Percentiles rank a stretch among this genome's conserved stretches.
Evolutionary conservation across 2,113 vertebrate species (phyloP).

Genomic region (Eidolon helvum): DNA sequence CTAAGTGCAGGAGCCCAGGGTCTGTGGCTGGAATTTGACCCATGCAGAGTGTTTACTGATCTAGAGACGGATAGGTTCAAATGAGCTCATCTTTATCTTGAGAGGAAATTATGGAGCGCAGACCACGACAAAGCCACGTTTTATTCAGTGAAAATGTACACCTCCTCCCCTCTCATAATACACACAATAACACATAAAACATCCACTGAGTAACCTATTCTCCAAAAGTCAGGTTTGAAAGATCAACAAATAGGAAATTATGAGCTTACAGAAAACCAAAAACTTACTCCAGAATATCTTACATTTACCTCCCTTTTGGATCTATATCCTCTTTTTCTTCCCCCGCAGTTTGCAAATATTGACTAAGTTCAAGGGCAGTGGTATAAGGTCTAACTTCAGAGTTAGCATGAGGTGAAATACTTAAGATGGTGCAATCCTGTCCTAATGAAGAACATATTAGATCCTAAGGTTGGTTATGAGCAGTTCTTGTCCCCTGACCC

Average conservation of each 20-base stretch:
- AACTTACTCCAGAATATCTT: conserved; percentile 15
- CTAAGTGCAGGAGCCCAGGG: conserved; percentile 45
- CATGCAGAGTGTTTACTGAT: conserved; percentile 70
- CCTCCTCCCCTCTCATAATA: neutral
- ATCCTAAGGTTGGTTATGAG: conserved; percentile 56
- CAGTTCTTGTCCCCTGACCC: conserved; percentile 62
- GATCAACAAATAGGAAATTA: neutral
- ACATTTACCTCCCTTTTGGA: neutral
- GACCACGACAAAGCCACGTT: conserved; percentile 57
- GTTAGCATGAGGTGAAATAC: conserved; percentile 69
- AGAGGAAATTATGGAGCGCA: conserved; percentile 46
- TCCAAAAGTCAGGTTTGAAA: neutral
- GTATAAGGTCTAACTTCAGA: conserved; percentile 66
- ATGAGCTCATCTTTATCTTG: conserved; percentile 75
- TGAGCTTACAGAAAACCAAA: neutral
- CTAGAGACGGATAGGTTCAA: conserved; percentile 11
- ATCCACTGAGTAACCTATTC: neutral
- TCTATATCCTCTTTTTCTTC: neutral
- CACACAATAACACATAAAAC: neutral
- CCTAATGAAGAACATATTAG: conserved; percentile 49
- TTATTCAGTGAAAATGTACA: neutral
- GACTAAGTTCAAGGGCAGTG: conserved; percentile 75
- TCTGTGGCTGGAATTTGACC: conserved; percentile 71
- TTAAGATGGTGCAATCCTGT: conserved; percentile 70
- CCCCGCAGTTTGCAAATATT: conserved; percentile 70